phyloP scores from a whole-genome alignment of 1,140 invertebrate genomes.

The Lethrus apterus region DNA sequence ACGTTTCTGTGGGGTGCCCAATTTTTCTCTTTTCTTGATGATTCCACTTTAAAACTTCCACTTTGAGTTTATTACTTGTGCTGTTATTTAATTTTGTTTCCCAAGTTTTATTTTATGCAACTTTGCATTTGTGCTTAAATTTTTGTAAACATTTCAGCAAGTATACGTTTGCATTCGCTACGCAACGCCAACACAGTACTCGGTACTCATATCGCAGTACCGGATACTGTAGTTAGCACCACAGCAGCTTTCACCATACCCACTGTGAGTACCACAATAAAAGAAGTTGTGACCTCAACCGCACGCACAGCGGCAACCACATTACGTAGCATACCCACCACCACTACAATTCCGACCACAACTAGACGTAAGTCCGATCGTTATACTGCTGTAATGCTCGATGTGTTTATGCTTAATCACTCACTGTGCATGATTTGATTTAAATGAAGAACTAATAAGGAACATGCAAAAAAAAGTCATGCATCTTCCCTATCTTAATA shows the following conservation, averaged over 20 bases:
- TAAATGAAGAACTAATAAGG: too few species aligned
- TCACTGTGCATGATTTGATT: too few species aligned
- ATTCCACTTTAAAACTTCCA: too few species aligned
- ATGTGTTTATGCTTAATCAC: too few species aligned
- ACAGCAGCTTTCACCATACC: conserved; percentile 19
- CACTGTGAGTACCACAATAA: conserved; percentile 16
- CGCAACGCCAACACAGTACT: conserved; percentile 53
- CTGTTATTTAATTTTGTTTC: not conserved
- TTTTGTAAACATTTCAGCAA: conserved; percentile 43
- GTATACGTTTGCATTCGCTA: conserved; percentile 52
- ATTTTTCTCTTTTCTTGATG: too few species aligned
- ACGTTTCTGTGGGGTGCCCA: too few species aligned
- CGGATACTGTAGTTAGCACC: conserved; percentile 35
- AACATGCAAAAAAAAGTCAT: too few species aligned
- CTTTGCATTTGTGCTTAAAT: not conserved
- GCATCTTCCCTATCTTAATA: too few species aligned
- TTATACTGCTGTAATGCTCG: not conserved
- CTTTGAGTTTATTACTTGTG: not conserved
- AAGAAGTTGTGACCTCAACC: conserved; percentile 25
- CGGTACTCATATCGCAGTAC: conserved; percentile 51
- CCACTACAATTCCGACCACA: conserved; percentile 24
- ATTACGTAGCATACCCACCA: conserved; percentile 21
- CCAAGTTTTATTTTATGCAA: not conserved
- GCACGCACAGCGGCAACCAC: conserved; percentile 23
- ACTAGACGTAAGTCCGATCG: conserved; percentile 16